A percentile compares a stretch with the other conserved stretches of the same genome.
phyloP scores from a whole-genome alignment of 2,113 vertebrate genomes.

The Rutilus rutilus region DNA sequence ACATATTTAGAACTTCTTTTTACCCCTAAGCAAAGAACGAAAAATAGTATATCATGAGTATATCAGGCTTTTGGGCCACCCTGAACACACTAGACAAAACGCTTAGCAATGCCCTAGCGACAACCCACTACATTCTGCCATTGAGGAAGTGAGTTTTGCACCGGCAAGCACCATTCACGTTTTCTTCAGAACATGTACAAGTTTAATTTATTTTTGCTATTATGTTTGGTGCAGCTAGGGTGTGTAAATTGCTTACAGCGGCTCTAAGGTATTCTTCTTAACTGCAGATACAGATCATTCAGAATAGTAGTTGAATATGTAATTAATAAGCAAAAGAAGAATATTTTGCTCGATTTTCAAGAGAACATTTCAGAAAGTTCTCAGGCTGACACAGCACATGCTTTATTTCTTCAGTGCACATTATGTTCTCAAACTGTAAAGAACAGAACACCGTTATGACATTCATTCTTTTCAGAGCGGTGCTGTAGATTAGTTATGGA shows the following conservation, averaged over 20 bases:
- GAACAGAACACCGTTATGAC: neutral
- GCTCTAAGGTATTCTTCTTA: neutral
- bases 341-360: neutral
- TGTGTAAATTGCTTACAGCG: neutral
- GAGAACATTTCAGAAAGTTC: neutral
- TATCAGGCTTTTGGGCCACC: neutral
- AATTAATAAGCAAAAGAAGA: neutral
- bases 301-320: neutral
- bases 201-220: constrained; percentile 7
- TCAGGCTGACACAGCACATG: constrained; percentile 13
- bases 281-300: neutral
- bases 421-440: neutral
- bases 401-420: constrained; percentile 18
- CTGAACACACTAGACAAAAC: neutral
- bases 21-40: too few species aligned
- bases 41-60: too few species aligned
- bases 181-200: neutral
- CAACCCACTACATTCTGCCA: neutral
- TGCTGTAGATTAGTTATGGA: neutral
- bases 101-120: neutral
- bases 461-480: neutral
- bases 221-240: constrained; percentile 2
- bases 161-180: neutral
- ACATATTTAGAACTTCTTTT: too few species aligned
- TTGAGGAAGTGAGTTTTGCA: neutral